Evolutionary conservation across 2,888 invertebrate species (phyloP).

Genomic region (Agonopterix subpropinquella): DNA sequence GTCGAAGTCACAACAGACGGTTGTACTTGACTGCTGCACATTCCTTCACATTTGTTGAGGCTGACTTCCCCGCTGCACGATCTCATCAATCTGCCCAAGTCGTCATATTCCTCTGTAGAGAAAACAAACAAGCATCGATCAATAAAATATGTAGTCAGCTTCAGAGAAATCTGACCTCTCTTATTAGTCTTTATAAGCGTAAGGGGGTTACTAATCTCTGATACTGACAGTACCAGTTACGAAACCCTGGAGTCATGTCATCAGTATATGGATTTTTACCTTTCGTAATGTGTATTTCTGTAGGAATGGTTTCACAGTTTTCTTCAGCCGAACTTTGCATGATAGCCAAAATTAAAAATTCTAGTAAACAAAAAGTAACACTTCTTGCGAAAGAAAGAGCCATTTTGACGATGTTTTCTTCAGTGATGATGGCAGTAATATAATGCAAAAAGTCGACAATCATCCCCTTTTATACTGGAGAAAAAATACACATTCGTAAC

Average conservation of each 20-base stretch:
- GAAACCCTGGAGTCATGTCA: too few relatives aligned
- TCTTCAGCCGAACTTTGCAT: constrained; percentile 71
- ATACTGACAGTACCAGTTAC: too few relatives aligned
- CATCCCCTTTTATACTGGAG: constrained; percentile 5
- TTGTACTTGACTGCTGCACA: constrained; percentile 93
- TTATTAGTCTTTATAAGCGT: too few relatives aligned
- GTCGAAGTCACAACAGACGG: constrained; percentile 92
- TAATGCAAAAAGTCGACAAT: neutral
- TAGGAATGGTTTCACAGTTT: constrained; percentile 89
- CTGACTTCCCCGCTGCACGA: constrained; percentile 93
- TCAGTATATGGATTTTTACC: constrained; percentile 57
- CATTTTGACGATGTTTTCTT: neutral
- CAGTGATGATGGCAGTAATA: neutral
- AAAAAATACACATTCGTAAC: too few relatives aligned
- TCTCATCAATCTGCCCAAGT: constrained; percentile 86
- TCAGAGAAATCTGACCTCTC: too few relatives aligned
- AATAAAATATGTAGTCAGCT: neutral
- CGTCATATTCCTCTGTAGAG: constrained; percentile 88
- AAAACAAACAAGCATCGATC: constrained; percentile 4
- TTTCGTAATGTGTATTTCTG: constrained; percentile 92
- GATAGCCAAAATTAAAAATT: constrained; percentile 4
- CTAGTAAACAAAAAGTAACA: neutral
- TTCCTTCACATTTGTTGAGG: constrained; percentile 95
- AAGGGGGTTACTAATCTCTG: too few relatives aligned
- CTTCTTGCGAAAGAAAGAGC: neutral